Evolutionary conservation across 2,113 vertebrate species (phyloP).

Genomic region (Ciconia maguari): DNA sequence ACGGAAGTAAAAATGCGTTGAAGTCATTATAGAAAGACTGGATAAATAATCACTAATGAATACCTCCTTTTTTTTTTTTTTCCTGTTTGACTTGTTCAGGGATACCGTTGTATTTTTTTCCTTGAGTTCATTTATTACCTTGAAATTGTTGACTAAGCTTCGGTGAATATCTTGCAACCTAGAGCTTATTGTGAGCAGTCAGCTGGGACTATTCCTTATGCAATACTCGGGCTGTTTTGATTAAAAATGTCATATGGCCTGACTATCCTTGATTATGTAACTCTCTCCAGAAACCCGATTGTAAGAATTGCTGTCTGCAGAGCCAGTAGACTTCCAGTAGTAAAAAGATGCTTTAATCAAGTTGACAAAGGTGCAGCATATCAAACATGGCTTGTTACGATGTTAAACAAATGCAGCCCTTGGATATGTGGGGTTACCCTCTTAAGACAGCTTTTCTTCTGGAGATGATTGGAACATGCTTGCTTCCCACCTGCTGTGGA

Average conservation of each 20-base stretch:
- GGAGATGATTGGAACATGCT: background rate
- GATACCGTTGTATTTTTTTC: background rate
- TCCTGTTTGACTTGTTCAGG: background rate
- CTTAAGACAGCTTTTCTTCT: background rate
- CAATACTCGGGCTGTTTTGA: background rate
- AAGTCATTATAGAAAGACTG: background rate
- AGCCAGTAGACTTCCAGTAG: background rate
- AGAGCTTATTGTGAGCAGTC: background rate
- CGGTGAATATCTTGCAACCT: background rate
- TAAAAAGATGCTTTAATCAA: background rate
- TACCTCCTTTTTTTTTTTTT: background rate
- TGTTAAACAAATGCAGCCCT: background rate
- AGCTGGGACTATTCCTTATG: background rate
- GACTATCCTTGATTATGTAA: background rate
- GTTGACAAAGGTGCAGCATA: background rate
- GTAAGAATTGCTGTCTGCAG: background rate
- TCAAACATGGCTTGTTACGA: background rate
- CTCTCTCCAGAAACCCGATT: background rate
- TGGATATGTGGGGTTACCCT: background rate
- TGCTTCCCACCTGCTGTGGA: fast-evolving
- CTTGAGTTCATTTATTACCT: background rate
- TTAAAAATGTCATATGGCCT: background rate
- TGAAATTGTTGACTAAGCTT: background rate
- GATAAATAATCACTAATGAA: background rate
- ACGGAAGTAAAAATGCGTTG: background rate